Base-by-base conservation (phyloP, 2,797 vertebrate genomes). In the Rhinogobio ventralis region DNA sequence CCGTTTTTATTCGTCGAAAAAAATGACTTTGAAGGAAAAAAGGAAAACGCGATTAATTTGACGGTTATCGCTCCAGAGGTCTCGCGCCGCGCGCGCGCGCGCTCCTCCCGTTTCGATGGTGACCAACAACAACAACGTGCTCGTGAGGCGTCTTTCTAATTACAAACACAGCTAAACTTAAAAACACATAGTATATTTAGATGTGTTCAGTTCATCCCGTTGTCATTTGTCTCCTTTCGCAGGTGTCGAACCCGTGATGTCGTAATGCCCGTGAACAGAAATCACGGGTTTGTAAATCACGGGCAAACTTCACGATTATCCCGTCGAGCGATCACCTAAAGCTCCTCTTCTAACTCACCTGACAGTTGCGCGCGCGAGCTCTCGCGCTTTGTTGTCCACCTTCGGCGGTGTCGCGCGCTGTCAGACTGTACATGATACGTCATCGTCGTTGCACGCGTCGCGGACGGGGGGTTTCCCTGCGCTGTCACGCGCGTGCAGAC, bases 401-500 rank as follows among this genome's bases (percentile, higher is more conserved):
- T 80, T 79, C 57, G 57, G 51, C 80, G 74, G 42, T 53, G 66
- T 82, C 68, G 77, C 68, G 77, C 42, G 82, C 33, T 46, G 81
- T 83, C 92, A 86, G 84, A 89, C 91, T 71, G 86, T 86, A 88
- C 55, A 86, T 79, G 86, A 80, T 91, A 94, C 95, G 94, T 95
- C 95, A 96, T 87, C 46, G 30, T 69, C 66, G 73, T 64, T 85
- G 67, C 83, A 79, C 30, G 85, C 85, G 73, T 83, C 77, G 79
- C 80, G 88, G 81, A 88, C 87, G 88, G 86, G 93, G 94, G 94
- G 93, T 94, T 95, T 93, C 94, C 91, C 89, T 89, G 82, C 30
- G 86, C 89, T 89, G 90, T 91, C 91, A 90, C 46, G n/a, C 83
- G 71, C 39, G 83, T 67, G 62, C 84, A 49, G 68, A 80, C 83